Evolutionary conservation across 2,888 invertebrate genomes (phyloP).

Genomic region (Phorcus lineatus): DNA sequence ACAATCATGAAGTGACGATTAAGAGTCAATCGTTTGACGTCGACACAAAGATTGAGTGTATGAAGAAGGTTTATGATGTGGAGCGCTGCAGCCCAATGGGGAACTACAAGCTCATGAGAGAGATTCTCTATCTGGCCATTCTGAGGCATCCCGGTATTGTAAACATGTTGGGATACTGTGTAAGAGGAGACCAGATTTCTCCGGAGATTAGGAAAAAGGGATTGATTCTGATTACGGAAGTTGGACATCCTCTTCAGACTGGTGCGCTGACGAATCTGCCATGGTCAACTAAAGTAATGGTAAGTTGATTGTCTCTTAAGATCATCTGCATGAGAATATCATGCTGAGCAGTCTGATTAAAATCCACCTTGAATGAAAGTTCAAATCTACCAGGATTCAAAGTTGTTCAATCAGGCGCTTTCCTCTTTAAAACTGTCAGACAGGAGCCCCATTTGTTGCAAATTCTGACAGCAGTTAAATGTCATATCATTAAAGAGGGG

Average conservation of each 20-base stretch:
- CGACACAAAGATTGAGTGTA: slow-evolving; percentile 61
- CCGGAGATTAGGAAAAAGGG: slow-evolving; percentile 57
- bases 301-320: slow-evolving; percentile 24
- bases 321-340: too few species aligned
- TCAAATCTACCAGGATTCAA: too few species aligned
- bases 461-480: too few species aligned
- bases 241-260: slow-evolving; percentile 48
- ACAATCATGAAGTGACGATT: slow-evolving; percentile 48
- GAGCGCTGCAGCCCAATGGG: slow-evolving; percentile 60
- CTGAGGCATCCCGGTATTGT: slow-evolving; percentile 57
- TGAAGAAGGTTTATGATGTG: slow-evolving; percentile 62
- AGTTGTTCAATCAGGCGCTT: too few species aligned
- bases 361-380: too few species aligned
- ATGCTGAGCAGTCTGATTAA: too few species aligned
- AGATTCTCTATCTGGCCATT: slow-evolving; percentile 54
- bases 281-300: slow-evolving; percentile 50
- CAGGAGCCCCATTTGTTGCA: too few species aligned
- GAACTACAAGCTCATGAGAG: slow-evolving; percentile 62
- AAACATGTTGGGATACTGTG: slow-evolving; percentile 62
- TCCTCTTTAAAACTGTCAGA: too few species aligned
- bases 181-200: slow-evolving; percentile 60
- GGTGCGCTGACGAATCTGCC: slow-evolving; percentile 31
- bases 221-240: slow-evolving; percentile 57
- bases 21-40: slow-evolving; percentile 60
- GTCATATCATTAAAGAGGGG: too few species aligned